Conservation (phyloP, 2,888 invertebrate species). For the Nomada hirtipes region DNA sequence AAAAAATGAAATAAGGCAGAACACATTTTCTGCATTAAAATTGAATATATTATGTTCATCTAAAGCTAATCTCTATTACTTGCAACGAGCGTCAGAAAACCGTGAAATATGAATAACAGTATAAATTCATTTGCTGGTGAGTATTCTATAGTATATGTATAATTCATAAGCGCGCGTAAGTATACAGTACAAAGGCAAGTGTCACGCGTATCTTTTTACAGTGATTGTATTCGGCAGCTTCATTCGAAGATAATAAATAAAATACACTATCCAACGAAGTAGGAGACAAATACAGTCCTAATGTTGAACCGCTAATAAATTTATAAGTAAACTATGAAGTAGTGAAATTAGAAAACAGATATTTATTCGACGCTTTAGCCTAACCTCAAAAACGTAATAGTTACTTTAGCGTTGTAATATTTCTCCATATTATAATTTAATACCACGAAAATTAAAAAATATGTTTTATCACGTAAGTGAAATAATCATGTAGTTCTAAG, state of each 20-base stretch:
- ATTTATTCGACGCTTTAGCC: not conserved
- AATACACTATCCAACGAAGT: not conserved
- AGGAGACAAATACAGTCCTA: not conserved
- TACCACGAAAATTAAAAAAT: conserved; percentile 12
- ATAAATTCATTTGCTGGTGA: not conserved
- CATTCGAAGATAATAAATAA: not conserved
- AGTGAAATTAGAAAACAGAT: not conserved
- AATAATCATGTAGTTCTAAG: not conserved
- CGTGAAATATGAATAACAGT: not conserved
- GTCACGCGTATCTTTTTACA: not conserved
- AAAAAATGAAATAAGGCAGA: conserved; percentile 27
- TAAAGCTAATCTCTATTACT: not conserved
- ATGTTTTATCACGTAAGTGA: conserved; percentile 85
- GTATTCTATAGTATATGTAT: not conserved
- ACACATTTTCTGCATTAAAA: conserved; percentile 37
- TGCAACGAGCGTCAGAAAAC: not conserved
- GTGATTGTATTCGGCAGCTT: not conserved
- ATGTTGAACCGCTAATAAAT: not conserved
- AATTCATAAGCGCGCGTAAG: not conserved
- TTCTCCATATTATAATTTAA: not conserved
- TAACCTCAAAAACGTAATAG: conserved; percentile 13
- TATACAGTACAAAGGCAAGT: not conserved
- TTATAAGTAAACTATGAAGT: not conserved
- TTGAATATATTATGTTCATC: not conserved
- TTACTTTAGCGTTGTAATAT: not conserved